Percentiles rank a stretch among this genome's conserved stretches.
phyloP scores from a whole-genome alignment of 2,888 invertebrate species.

The Oscheius onirici region DNA sequence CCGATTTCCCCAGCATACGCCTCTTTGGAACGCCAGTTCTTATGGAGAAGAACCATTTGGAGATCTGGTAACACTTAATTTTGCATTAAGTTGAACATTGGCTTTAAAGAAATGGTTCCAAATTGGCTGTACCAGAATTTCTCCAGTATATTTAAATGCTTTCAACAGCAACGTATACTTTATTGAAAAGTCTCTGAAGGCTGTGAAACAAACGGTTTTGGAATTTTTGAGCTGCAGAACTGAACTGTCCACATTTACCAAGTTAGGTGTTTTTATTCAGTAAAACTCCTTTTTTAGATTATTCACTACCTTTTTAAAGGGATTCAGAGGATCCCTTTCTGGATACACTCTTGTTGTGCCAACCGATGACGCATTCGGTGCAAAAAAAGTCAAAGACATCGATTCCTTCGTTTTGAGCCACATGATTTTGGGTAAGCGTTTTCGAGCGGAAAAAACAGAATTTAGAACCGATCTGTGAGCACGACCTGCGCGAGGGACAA shows the following conservation, averaged over 20 bases:
- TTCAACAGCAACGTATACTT: slow-evolving; percentile 1
- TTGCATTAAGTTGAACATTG: not conserved
- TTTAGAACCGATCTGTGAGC: slow-evolving; percentile 6
- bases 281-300: not conserved
- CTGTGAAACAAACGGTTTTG: not conserved
- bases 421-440: not conserved
- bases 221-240: not conserved
- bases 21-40: slow-evolving; percentile 1
- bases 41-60: not conserved
- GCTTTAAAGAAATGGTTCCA: not conserved
- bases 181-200: not conserved
- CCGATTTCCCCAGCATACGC: not conserved
- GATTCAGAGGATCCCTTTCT: not conserved
- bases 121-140: not conserved
- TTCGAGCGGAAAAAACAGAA: not conserved
- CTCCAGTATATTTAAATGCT: not conserved
- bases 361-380: not conserved
- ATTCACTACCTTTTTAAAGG: not conserved
- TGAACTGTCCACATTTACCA: not conserved
- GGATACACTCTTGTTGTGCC: not conserved
- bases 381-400: not conserved
- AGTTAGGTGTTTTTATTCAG: not conserved
- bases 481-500: not conserved
- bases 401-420: not conserved
- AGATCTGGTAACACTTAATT: not conserved